Evolutionary conservation across 2,113 vertebrate species (phyloP).

Genomic region (Cyanistes caeruleus): DNA sequence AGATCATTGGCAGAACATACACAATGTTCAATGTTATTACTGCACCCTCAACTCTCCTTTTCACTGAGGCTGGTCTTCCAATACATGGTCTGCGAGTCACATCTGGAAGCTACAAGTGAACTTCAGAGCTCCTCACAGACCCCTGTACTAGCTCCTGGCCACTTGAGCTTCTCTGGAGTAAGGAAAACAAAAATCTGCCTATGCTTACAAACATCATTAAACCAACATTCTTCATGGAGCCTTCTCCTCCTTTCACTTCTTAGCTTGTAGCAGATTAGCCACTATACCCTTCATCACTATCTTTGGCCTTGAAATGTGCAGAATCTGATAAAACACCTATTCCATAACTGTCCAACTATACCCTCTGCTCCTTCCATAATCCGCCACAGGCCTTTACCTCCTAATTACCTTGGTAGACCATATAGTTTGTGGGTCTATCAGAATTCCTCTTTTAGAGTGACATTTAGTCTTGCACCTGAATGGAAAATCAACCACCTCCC

Average conservation of each 20-base stretch:
- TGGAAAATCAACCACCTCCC: neutral
- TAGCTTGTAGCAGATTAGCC: neutral
- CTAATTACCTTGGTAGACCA: neutral
- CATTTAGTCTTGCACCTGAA: neutral
- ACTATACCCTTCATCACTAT: neutral
- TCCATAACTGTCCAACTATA: neutral
- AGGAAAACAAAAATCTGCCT: neutral
- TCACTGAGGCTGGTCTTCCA: neutral
- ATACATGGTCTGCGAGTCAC: fast-evolving
- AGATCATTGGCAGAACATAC: neutral
- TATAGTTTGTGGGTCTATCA: neutral
- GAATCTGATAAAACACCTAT: neutral
- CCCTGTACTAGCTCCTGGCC: neutral
- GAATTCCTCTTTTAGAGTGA: neutral
- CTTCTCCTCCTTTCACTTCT: neutral
- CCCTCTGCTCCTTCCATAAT: neutral
- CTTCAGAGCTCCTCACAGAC: neutral
- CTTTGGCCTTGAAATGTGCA: neutral
- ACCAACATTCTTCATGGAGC: neutral
- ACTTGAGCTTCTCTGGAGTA: neutral
- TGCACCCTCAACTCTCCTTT: neutral
- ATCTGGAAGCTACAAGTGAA: neutral
- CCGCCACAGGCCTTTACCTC: neutral
- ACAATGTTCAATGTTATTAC: neutral
- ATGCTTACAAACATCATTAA: neutral